phyloP scores from a whole-genome alignment of 1,140 invertebrate genomes.

The Drosophila nebulosa region DNA sequence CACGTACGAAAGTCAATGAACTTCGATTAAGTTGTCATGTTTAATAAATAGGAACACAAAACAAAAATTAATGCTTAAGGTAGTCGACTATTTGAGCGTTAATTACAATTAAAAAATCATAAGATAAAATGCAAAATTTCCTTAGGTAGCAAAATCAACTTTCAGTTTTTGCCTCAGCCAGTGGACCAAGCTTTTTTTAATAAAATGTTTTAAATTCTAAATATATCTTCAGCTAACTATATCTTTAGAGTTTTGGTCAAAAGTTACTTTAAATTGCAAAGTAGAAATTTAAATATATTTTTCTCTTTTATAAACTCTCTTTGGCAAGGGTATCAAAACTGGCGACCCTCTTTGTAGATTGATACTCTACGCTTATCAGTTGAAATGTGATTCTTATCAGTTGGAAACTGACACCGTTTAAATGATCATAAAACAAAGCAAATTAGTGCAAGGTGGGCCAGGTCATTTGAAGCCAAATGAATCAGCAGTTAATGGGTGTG shows the following conservation, averaged over 20 bases:
- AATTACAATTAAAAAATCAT: neutral
- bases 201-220: too few species aligned
- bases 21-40: neutral
- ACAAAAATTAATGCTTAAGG: neutral
- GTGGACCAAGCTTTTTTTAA: too few species aligned
- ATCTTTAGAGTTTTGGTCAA: too few species aligned
- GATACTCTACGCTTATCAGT: neutral
- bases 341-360: neutral
- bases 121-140: too few species aligned
- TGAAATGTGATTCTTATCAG: slow-evolving; percentile 42
- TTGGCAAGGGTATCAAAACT: neutral
- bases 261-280: too few species aligned
- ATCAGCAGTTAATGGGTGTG: neutral
- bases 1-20: neutral
- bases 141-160: too few species aligned
- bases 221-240: too few species aligned
- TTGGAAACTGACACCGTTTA: slow-evolving; percentile 29
- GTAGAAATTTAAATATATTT: too few species aligned
- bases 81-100: neutral
- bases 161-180: too few species aligned
- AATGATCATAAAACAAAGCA: slow-evolving; percentile 55
- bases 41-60: neutral
- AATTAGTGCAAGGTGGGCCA: slow-evolving; percentile 43
- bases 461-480: neutral
- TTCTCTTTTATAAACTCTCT: neutral